Conservation (phyloP, 2,797 vertebrate genomes). For the Lateolabrax maculatus region DNA sequence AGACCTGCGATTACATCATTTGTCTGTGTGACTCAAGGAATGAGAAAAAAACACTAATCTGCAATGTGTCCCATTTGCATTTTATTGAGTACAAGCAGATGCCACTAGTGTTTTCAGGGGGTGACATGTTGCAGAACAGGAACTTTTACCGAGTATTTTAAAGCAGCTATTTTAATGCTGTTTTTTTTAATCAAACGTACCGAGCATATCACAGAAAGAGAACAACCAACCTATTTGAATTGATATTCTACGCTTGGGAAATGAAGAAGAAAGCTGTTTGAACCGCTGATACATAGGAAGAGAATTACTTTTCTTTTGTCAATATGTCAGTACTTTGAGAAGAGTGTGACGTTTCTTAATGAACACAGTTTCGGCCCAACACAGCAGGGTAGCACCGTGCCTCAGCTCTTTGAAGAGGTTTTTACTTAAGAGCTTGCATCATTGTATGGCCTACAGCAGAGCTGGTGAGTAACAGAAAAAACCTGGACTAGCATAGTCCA, state of each 20-base stretch:
- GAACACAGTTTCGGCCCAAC: slow-evolving; percentile 33
- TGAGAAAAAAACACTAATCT: slow-evolving; percentile 25
- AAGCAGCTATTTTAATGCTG: not conserved
- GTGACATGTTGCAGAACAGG: slow-evolving; percentile 9
- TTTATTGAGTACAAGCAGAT: slow-evolving; percentile 40
- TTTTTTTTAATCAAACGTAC: not conserved
- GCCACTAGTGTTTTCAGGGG: slow-evolving; percentile 10
- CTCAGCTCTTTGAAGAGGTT: slow-evolving; percentile 52
- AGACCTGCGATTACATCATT: slow-evolving; percentile 49
- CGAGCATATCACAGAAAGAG: not conserved
- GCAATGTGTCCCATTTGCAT: slow-evolving; percentile 18
- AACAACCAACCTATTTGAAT: not conserved
- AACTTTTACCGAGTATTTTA: not conserved
- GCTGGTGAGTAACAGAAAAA: slow-evolving; percentile 2
- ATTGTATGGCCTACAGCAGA: slow-evolving; percentile 43
- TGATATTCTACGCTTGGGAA: not conserved
- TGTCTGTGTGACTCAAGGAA: slow-evolving; percentile 32
- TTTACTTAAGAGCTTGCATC: slow-evolving; percentile 45
- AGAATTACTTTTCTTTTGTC: slow-evolving; percentile 44
- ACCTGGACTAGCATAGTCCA: slow-evolving; percentile 5
- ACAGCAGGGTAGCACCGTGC: slow-evolving; percentile 36
- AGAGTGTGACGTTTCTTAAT: slow-evolving; percentile 47
- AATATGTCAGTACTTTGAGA: slow-evolving; percentile 35
- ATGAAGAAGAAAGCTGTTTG: not conserved
- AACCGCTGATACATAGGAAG: not conserved